These are phyloP conservation scores for Periophthalmodon schlosseri DNA, from an alignment of 2,113 vertebrate genomes.

Conservation along the genomic window DNA sequence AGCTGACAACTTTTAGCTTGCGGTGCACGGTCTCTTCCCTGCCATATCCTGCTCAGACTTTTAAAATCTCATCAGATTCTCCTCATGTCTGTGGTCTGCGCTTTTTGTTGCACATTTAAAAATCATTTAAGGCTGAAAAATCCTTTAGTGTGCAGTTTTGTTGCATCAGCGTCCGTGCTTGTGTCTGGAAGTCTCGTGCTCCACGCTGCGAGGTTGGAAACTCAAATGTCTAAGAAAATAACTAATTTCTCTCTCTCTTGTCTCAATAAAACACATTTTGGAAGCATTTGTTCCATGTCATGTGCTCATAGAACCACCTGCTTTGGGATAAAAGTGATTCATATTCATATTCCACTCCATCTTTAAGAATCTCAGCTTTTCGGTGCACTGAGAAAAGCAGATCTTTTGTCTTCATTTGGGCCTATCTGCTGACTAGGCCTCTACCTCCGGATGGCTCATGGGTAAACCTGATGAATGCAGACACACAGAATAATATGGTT, in stretches of 20 bases:
- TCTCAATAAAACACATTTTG: conserved; percentile 1
- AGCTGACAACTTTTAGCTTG: too few relatives aligned
- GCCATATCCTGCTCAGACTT: too few relatives aligned
- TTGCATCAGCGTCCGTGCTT: conserved; percentile 55
- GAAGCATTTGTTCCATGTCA: not conserved
- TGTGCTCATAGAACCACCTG: not conserved
- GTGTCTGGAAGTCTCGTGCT: conserved; percentile 10
- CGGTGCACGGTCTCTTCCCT: too few relatives aligned
- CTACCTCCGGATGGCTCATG: not conserved
- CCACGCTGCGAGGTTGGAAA: not conserved
- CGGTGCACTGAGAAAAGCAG: conserved; percentile 1
- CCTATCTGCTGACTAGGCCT: not conserved
- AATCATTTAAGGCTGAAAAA: too few relatives aligned
- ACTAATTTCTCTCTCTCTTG: not conserved
- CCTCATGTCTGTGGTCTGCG: too few relatives aligned
- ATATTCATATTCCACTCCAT: conserved; percentile 18
- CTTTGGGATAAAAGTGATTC: conserved; percentile 18
- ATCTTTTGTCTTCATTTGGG: conserved; percentile 9
- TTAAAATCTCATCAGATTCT: too few relatives aligned
- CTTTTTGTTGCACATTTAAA: too few relatives aligned
- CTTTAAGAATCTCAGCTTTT: conserved; percentile 10
- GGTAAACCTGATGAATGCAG: conserved; percentile 7
- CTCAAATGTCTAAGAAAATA: not conserved
- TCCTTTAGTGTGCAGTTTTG: conserved; percentile 64
- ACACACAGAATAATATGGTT: not conserved